A percentile compares a stretch with the other conserved stretches of the same genome.
These are phyloP conservation scores for Castor canadensis DNA, from an alignment of 2,113 vertebrate species.

Conservation along the genomic window DNA sequence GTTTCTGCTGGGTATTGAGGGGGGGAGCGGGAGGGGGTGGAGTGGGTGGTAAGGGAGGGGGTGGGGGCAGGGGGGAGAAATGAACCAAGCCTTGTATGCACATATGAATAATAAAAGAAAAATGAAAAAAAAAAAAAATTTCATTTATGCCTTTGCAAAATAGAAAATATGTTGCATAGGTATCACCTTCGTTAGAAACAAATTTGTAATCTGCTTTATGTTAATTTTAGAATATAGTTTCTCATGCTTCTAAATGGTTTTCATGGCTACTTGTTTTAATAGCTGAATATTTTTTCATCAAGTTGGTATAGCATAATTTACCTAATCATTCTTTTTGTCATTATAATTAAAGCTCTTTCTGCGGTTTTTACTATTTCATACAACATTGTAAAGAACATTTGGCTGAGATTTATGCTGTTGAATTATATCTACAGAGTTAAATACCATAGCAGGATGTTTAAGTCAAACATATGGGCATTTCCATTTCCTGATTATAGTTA, in stretches of 20 bases:
- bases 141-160: background rate
- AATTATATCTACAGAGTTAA: constrained; percentile 35
- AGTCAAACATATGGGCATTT: constrained; percentile 22
- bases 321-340: background rate
- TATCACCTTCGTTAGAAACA: background rate
- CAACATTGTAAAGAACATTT: background rate
- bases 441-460: background rate
- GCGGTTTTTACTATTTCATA: background rate
- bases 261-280: constrained; percentile 22
- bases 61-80: no score
- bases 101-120: no score
- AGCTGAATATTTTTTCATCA: constrained; percentile 24
- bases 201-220: background rate
- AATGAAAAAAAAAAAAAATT: no score
- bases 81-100: no score
- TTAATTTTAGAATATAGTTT: constrained; percentile 20
- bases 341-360: constrained; percentile 17
- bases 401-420: background rate
- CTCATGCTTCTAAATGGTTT: background rate
- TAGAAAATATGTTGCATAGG: background rate
- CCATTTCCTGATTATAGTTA: constrained; percentile 10
- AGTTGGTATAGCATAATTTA: background rate
- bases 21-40: no score
- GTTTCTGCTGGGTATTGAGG: no score
- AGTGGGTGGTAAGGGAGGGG: no score